Percentiles rank a stretch among this genome's conserved stretches.
These are phyloP conservation scores for Aurelia coerulea DNA, from an alignment of 30 jellyfish, hydroid and myxozoan genomes.

Conservation along the genomic window DNA sequence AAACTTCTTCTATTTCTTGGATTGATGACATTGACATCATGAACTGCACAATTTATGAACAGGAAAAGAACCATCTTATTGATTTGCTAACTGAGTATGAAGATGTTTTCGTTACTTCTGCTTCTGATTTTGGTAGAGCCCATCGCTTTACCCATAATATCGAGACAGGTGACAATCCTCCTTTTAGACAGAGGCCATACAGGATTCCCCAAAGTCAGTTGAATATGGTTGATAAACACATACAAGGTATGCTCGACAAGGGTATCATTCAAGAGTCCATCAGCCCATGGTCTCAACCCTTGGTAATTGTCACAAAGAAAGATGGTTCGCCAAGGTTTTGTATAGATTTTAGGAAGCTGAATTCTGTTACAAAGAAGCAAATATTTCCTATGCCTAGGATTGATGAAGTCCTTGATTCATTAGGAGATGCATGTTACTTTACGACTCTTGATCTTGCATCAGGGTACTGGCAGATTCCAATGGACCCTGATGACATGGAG, in stretches of 20 bases:
- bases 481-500: constrained; percentile 40
- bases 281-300: constrained; percentile 51
- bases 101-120: constrained; percentile 4
- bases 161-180: no score
- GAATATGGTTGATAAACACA: constrained; percentile 8
- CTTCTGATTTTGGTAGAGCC: constrained; percentile 21
- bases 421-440: constrained; percentile 55
- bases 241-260: constrained; percentile 20
- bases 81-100: no score
- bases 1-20: background rate
- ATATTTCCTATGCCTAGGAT: constrained; percentile 72
- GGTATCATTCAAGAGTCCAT: constrained; percentile 23
- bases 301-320: constrained; percentile 32
- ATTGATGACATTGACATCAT: constrained; percentile 15
- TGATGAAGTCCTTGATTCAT: constrained; percentile 47
- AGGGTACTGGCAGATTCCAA: constrained; percentile 67
- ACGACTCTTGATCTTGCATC: constrained; percentile 61
- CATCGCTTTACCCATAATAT: no score
- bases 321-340: constrained; percentile 60
- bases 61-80: constrained; percentile 11
- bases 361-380: constrained; percentile 36
- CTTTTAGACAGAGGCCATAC: no score
- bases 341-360: constrained; percentile 37
- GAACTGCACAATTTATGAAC: background rate
- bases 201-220: background rate